Conservation (phyloP, 2,888 invertebrate species). For the Ormyrus labotus region DNA sequence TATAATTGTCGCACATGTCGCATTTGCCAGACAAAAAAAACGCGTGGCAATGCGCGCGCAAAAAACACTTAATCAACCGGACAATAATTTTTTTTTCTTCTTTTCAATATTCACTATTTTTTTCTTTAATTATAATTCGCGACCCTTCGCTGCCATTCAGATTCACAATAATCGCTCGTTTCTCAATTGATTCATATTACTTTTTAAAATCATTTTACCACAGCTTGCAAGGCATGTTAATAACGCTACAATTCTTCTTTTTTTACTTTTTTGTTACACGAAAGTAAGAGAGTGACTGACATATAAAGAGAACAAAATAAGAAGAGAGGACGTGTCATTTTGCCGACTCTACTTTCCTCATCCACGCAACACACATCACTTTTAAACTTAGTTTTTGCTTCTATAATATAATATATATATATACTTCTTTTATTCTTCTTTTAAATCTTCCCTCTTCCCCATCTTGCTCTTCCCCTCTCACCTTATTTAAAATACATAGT, state of each 20-base stretch:
- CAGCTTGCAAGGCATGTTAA: slow-evolving; percentile 52
- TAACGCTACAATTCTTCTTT: slow-evolving; percentile 36
- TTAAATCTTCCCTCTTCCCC: slow-evolving; percentile 24
- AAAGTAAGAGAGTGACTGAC: slow-evolving; percentile 44
- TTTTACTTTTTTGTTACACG: slow-evolving; percentile 35
- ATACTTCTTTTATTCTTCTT: slow-evolving; percentile 18
- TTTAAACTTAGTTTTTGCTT: slow-evolving; percentile 24
- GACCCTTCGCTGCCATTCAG: slow-evolving; percentile 45
- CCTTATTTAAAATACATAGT: slow-evolving; percentile 57
- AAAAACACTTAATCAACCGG: slow-evolving; percentile 65
- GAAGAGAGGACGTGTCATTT: slow-evolving; percentile 42
- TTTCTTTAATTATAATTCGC: slow-evolving; percentile 43
- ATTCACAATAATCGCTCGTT: slow-evolving; percentile 46
- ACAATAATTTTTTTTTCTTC: slow-evolving; percentile 55
- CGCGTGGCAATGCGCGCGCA: slow-evolving; percentile 67
- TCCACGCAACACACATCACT: neutral
- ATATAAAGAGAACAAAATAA: slow-evolving; percentile 43
- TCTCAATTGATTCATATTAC: slow-evolving; percentile 3
- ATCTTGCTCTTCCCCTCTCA: slow-evolving; percentile 47
- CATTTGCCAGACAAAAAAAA: slow-evolving; percentile 63
- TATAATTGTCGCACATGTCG: slow-evolving; percentile 41
- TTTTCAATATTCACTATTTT: slow-evolving; percentile 40
- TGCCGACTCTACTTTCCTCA: neutral
- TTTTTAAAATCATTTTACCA: slow-evolving; percentile 42
- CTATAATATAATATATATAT: slow-evolving; percentile 39